These are phyloP conservation scores for Temnothorax longispinosus DNA, from an alignment of 1,140 invertebrate genomes.

Conservation along the genomic window DNA sequence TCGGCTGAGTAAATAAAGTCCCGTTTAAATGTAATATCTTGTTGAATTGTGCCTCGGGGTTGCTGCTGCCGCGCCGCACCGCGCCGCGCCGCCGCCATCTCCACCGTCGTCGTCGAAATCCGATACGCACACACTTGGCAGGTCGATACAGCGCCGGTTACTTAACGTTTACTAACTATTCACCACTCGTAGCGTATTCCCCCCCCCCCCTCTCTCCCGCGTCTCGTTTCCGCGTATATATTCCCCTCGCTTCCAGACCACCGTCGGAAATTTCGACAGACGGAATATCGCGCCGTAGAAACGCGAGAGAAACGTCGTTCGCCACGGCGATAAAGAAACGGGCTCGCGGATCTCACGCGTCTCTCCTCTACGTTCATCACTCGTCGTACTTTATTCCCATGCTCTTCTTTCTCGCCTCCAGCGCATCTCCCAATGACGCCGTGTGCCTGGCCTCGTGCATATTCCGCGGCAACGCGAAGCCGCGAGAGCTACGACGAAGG, in stretches of 20 bases:
- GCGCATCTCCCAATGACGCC: neutral
- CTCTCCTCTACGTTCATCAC: neutral
- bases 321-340: conserved; percentile 43
- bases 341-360: neutral
- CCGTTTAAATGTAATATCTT: conserved; percentile 74
- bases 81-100: neutral
- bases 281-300: neutral
- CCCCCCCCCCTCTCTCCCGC: conserved; percentile 10
- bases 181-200: conserved; percentile 32
- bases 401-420: neutral
- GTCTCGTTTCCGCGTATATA: neutral
- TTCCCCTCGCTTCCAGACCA: too few species aligned
- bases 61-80: neutral
- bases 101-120: conserved; percentile 49
- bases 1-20: conserved; percentile 70
- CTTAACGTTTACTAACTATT: conserved; percentile 76
- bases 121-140: conserved; percentile 70
- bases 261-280: conserved; percentile 43
- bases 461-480: conserved; percentile 56
- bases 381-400: conserved; percentile 7
- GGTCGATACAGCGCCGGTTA: conserved; percentile 71
- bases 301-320: neutral
- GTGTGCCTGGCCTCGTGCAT: conserved; percentile 3
- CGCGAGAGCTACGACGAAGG: conserved; percentile 56
- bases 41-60: conserved; percentile 56